Evolutionary conservation across 2,888 invertebrate genomes (phyloP).

Genomic region (Phortica magna): DNA sequence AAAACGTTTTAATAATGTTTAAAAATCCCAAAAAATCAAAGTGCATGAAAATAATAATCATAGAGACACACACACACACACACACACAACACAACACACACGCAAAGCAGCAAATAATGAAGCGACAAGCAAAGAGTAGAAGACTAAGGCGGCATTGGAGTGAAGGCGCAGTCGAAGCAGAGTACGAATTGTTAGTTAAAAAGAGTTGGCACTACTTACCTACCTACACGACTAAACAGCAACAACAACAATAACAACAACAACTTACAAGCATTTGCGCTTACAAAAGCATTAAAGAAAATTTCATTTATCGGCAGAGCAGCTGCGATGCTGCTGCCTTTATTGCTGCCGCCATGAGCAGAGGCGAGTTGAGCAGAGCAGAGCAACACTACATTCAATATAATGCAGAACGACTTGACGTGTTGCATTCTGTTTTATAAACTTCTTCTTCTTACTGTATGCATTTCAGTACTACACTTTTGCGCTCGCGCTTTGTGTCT

Average conservation of each 20-base stretch:
- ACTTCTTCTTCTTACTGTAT: neutral
- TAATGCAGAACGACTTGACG: neutral
- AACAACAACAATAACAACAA: neutral
- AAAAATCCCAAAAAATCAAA: conserved; percentile 76
- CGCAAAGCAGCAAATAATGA: neutral
- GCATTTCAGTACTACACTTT: conserved; percentile 3
- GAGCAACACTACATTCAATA: too few relatives aligned
- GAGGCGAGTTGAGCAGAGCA: neutral
- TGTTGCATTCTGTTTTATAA: conserved; percentile 11
- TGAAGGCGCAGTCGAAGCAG: neutral
- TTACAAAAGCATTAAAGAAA: conserved; percentile 62
- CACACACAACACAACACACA: conserved; percentile 28
- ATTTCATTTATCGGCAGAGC: conserved; percentile 43
- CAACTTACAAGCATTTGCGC: conserved; percentile 49
- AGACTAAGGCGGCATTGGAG: neutral
- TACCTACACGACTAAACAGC: conserved; percentile 17
- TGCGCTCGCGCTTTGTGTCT: conserved; percentile 43
- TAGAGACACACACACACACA: conserved; percentile 37
- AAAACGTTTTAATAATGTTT: conserved; percentile 49
- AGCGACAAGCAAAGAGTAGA: neutral
- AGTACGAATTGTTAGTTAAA: neutral
- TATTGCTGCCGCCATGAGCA: neutral
- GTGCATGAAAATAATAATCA: conserved; percentile 76
- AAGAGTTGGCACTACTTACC: conserved; percentile 29
- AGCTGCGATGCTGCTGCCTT: neutral